Evolutionary conservation across 1,140 invertebrate species (phyloP), one percentile per base, ranked within the genome.

Genomic region (Brachionus rubens): DNA sequence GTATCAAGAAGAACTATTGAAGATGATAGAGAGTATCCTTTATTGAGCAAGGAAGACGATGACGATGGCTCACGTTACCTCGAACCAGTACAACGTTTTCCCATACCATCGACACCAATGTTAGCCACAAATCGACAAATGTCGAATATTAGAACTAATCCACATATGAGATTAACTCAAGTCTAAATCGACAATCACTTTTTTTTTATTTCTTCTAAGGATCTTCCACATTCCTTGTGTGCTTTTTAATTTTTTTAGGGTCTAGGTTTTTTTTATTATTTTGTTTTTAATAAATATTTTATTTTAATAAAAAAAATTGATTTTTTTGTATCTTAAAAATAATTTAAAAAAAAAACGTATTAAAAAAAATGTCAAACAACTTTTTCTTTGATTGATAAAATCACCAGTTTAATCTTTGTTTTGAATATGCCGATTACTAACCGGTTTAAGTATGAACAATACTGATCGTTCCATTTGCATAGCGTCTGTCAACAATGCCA

Each of bases 381-480:
- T 43, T 43, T n/a, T n/a, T n/a, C n/a, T n/a, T 65, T 65, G 59
- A 43, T 65, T 65, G 30, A 59, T 59, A 16, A 19, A 2, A 48
- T 3, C 33, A 36, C 33, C 33, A 36, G 33, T 36, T 36, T 3
- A 36, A 36, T 9, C 33, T 46, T 46, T 46, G 3, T 46, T 46
- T 7, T 46, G 4, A 16, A 7, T 14, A 14, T 7, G 5, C 3
- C 10, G 6, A 12, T 33, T 28, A 33, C 16, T 33, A 19, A 65
- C 59, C 26, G 68, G 47, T 16, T 6, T 33, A 10, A 72, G 30
- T 41, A 72, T 72, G 12, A 12, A 72, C 19, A 72, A 40, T 26
- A 30, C 28, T 30, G 68, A 72, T 3, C 33, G n/a, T 72, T 72
- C 68, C 68, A 72, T 72, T 72, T 72, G 68, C 19, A 72, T 24